A percentile compares a stretch with the other conserved stretches of the same genome.
Conservation (phyloP, 2,888 invertebrate species). For the Epinotia nisella region DNA sequence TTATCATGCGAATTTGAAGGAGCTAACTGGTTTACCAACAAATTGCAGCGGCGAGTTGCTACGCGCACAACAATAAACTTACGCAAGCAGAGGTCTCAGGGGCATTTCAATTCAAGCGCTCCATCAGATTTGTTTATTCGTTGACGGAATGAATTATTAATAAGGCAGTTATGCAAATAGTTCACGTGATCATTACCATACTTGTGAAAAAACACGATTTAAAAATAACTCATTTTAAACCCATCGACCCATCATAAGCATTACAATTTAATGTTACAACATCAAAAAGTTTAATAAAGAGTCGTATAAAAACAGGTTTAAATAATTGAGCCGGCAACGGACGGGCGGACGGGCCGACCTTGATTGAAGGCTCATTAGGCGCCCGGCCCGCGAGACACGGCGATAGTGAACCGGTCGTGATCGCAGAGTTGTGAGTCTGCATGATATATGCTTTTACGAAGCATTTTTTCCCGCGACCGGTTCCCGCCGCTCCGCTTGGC, state of each 20-base stretch:
- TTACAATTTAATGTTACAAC: conserved; percentile 36
- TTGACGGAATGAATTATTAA: conserved; percentile 30
- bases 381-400: conserved; percentile 62
- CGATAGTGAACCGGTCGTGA: conserved; percentile 73
- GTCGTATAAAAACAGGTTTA: conserved; percentile 54
- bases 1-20: conserved; percentile 29
- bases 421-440: conserved; percentile 73
- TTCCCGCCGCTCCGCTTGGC: conserved; percentile 66
- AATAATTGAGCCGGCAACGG: conserved; percentile 62
- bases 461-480: conserved; percentile 72
- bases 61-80: conserved; percentile 13
- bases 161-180: conserved; percentile 31
- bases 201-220: conserved; percentile 18
- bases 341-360: conserved; percentile 68
- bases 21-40: conserved; percentile 21
- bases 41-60: conserved; percentile 19
- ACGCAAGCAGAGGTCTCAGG: conserved; percentile 27
- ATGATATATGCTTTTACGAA: conserved; percentile 81
- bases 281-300: conserved; percentile 37
- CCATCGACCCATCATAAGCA: conserved; percentile 19
- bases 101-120: conserved; percentile 33
- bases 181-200: conserved; percentile 33
- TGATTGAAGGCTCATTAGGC: conserved; percentile 82
- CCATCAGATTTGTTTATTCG: conserved; percentile 20
- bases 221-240: conserved; percentile 31